Evolutionary conservation across 2,888 invertebrate genomes (phyloP).

Genomic region (Rhamphomyia laevipes): DNA sequence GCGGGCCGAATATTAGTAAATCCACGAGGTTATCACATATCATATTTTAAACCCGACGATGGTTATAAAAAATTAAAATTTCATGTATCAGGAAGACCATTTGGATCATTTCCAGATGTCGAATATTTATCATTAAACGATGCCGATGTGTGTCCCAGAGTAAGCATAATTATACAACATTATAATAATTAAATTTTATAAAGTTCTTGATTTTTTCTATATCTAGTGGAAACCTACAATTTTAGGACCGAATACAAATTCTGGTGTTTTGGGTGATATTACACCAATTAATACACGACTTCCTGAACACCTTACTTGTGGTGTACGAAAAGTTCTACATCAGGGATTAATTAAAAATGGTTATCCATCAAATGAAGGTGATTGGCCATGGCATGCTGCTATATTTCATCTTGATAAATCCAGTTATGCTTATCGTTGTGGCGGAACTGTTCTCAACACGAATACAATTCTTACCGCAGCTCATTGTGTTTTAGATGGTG

Average conservation of each 20-base stretch:
- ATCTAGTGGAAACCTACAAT: background rate
- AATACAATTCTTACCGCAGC: constrained; percentile 26
- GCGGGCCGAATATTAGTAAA: background rate
- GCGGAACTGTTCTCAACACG: constrained; percentile 25
- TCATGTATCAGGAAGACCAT: constrained; percentile 4
- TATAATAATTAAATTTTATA: too few species aligned
- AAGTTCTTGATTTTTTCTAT: background rate
- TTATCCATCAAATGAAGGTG: constrained; percentile 30
- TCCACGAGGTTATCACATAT: background rate
- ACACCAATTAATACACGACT: too few species aligned
- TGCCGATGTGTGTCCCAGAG: constrained; percentile 8
- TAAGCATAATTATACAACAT: background rate
- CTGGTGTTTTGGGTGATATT: background rate
- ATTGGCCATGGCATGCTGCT: constrained; percentile 40
- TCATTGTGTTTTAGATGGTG: constrained; percentile 29
- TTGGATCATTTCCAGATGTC: constrained; percentile 7
- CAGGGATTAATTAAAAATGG: constrained; percentile 31
- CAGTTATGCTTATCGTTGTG: constrained; percentile 24
- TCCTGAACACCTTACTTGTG: constrained; percentile 2
- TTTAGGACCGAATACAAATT: background rate
- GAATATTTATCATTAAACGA: constrained; percentile 6
- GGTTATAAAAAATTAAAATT: constrained; percentile 5
- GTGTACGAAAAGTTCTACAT: constrained; percentile 8
- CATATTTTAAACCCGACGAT: constrained; percentile 5
- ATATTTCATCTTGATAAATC: constrained; percentile 19